Evolutionary conservation across 2,888 invertebrate genomes (phyloP).

Genomic region (Amiota minor): DNA sequence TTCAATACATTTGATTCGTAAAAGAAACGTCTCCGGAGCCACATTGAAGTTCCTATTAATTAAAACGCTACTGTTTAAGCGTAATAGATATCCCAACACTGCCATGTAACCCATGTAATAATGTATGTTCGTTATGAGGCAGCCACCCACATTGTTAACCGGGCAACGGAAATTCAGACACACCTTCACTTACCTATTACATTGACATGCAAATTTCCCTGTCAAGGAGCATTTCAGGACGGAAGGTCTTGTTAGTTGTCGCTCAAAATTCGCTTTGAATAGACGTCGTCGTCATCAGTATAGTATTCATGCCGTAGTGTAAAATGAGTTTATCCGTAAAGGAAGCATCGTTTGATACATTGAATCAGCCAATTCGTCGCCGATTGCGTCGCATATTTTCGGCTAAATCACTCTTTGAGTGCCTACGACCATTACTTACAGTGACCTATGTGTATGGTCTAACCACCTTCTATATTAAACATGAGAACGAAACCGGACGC

Average conservation of each 20-base stretch:
- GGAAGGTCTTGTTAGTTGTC: constrained; percentile 50
- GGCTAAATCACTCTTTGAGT: constrained; percentile 67
- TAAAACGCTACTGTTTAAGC: constrained; percentile 57
- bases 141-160: not conserved
- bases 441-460: constrained; percentile 66
- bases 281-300: constrained; percentile 32
- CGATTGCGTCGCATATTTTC: constrained; percentile 55
- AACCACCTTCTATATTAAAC: constrained; percentile 66
- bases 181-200: not conserved
- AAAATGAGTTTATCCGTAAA: constrained; percentile 38
- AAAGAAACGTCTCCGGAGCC: constrained; percentile 32
- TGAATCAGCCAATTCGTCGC: constrained; percentile 45
- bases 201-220: constrained; percentile 47
- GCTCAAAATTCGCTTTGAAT: constrained; percentile 46
- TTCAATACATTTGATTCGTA: not conserved
- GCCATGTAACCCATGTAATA: constrained; percentile 7
- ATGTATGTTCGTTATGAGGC: no score
- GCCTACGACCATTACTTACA: constrained; percentile 65
- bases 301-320: not conserved
- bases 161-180: not conserved
- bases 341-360: constrained; percentile 27
- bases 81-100: constrained; percentile 39
- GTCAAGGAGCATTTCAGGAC: constrained; percentile 14
- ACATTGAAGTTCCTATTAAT: constrained; percentile 44
- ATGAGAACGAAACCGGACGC: constrained; percentile 44